phyloP scores from a whole-genome alignment of 2,888 invertebrate genomes.

The Sarcophaga rosellei region DNA sequence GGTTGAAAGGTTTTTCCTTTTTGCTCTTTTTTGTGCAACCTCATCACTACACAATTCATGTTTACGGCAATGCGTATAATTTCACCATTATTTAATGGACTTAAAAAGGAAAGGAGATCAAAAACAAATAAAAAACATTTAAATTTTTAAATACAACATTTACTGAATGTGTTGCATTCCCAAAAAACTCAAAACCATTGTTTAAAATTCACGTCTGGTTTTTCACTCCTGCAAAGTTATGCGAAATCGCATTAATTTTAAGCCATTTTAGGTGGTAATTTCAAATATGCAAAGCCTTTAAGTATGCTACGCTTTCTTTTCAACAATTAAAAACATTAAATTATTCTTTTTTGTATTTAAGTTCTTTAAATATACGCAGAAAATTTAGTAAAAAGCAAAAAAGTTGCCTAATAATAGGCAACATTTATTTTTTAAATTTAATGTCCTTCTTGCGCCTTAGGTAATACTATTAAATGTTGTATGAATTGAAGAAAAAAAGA shows the following conservation, averaged over 20 bases:
- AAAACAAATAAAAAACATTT: not conserved
- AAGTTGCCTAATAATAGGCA: not conserved
- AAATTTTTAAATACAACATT: conserved; percentile 22
- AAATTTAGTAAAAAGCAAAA: no score
- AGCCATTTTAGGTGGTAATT: not conserved
- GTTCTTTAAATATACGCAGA: no score
- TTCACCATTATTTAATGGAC: conserved; percentile 54
- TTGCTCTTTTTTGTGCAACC: conserved; percentile 1
- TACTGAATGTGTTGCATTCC: not conserved
- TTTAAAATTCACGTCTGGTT: not conserved
- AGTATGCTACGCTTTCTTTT: no score
- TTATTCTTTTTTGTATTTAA: no score
- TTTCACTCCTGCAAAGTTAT: not conserved
- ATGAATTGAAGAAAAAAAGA: no score
- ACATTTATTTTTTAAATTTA: no score
- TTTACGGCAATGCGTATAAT: conserved; percentile 65
- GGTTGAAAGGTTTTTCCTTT: not conserved
- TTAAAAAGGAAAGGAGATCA: conserved; percentile 11
- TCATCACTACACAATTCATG: conserved; percentile 46
- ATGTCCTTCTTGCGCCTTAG: no score
- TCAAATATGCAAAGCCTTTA: no score
- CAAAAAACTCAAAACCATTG: conserved; percentile 1
- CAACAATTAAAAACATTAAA: no score
- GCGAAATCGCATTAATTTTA: conserved; percentile 1
- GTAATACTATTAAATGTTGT: no score